Base-by-base conservation (phyloP, 2,797 vertebrate genomes). In the Sebastes vulpes region DNA sequence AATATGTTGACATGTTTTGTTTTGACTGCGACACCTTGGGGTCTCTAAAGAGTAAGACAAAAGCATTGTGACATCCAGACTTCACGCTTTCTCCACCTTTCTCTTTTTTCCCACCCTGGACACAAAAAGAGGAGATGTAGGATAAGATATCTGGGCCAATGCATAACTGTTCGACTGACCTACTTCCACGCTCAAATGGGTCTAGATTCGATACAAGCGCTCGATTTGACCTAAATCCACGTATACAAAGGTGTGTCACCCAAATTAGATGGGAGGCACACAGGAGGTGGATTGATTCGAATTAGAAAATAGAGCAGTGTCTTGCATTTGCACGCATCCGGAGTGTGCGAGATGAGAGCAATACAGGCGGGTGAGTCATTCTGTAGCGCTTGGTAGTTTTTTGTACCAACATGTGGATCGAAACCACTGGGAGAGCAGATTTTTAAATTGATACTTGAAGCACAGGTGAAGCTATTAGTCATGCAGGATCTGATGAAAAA, bases 111-210 rank as follows among this genome's bases (percentile, higher is more conserved):
- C 75, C 42, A 70, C 18, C 29, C 10, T 26, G 3, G 64, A 75
- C 69, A 90, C 84, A 91, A 84, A 9, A 82, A 79, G 48, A 48
- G 7, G 42, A 70, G 65, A 92, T 91, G 81, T 90, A 79, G 87
- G 92, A 82, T 88, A 91, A 57, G 35, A 85, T 84, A 92, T 87
- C 68, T 86, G 83, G 90, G 81, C 74, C 90, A 89, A 53, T 26
- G 65, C 81, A 72, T 88, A 93, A 92, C 83, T 75, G 86, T 63
- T 86, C 52, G 57, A 79, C 84, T 92, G 82, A 93, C 91, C 92
- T 91, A 66, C 32, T 91, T 87, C 81, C 25, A 64, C 12, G 12
- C 59, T 79, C 20, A 38, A 52, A 28, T 14, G 9, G 63, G 42
- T 72, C 81, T 82, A 21, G 10, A 82, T 85, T 88, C 42, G 25